Evolutionary conservation across 2,888 invertebrate species (phyloP).

Genomic region (Pandemis heparana): DNA sequence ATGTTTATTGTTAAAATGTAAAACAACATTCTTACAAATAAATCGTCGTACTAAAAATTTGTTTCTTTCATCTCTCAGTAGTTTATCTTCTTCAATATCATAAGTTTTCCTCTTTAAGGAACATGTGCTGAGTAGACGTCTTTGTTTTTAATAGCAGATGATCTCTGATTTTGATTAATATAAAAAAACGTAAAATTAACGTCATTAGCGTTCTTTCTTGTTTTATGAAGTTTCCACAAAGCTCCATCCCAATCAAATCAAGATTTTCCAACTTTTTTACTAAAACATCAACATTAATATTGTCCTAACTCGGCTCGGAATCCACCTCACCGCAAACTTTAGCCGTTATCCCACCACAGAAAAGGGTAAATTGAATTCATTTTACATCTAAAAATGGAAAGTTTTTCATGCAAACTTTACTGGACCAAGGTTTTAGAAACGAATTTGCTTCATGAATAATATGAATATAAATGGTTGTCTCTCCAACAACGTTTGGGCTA

Average conservation of each 20-base stretch:
- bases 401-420: slow-evolving; percentile 19
- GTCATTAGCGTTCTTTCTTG: not conserved
- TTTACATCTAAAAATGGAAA: slow-evolving; percentile 25
- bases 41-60: slow-evolving; percentile 29
- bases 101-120: no score
- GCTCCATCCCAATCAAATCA: not conserved
- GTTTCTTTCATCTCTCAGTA: not conserved
- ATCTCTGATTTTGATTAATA: no score
- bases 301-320: not conserved
- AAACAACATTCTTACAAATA: slow-evolving; percentile 26
- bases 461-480: slow-evolving; percentile 31
- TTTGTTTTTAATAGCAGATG: no score
- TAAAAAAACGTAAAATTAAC: not conserved
- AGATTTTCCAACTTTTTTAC: slow-evolving; percentile 4
- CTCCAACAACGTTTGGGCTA: not conserved
- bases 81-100: not conserved
- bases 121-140: no score
- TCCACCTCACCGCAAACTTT: slow-evolving; percentile 28
- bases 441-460: slow-evolving; percentile 40
- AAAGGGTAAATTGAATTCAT: slow-evolving; percentile 36
- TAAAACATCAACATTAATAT: slow-evolving; percentile 8
- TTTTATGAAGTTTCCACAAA: not conserved
- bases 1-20: slow-evolving; percentile 24
- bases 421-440: slow-evolving; percentile 24
- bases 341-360: slow-evolving; percentile 5